phyloP scores from a whole-genome alignment of 2,888 invertebrate species.

The Rhagium mordax region DNA sequence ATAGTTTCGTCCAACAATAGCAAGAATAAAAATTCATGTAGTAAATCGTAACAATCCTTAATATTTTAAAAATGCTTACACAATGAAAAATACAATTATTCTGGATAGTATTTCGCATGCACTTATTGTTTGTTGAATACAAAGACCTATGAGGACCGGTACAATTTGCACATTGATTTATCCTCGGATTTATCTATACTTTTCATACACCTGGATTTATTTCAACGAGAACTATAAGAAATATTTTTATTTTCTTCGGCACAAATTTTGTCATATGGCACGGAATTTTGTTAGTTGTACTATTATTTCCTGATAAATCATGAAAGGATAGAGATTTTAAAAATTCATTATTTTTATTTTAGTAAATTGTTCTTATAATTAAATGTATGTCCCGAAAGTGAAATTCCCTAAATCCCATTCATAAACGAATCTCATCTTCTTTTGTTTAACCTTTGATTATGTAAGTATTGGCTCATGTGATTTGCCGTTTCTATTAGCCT shows the following conservation, averaged over 20 bases:
- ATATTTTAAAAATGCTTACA: background rate
- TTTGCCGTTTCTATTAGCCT: too few species aligned
- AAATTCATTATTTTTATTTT: too few species aligned
- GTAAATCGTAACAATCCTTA: background rate
- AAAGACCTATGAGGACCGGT: background rate
- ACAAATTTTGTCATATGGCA: background rate
- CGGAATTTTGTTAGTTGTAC: background rate
- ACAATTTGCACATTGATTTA: background rate
- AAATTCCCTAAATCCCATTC: too few species aligned
- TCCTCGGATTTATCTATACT: too few species aligned
- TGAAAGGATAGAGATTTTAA: too few species aligned
- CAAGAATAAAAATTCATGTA: background rate
- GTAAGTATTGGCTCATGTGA: too few species aligned
- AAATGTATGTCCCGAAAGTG: too few species aligned
- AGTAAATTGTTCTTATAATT: too few species aligned
- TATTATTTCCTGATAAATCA: background rate
- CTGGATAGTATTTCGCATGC: background rate
- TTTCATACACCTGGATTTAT: background rate
- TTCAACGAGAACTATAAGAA: background rate
- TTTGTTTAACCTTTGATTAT: too few species aligned
- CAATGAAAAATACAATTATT: background rate
- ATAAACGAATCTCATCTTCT: too few species aligned
- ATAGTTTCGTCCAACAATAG: too few species aligned
- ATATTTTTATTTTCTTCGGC: background rate
- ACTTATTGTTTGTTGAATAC: background rate